phyloP scores from a whole-genome alignment of 2,797 vertebrate species.

The Parambassis ranga region DNA sequence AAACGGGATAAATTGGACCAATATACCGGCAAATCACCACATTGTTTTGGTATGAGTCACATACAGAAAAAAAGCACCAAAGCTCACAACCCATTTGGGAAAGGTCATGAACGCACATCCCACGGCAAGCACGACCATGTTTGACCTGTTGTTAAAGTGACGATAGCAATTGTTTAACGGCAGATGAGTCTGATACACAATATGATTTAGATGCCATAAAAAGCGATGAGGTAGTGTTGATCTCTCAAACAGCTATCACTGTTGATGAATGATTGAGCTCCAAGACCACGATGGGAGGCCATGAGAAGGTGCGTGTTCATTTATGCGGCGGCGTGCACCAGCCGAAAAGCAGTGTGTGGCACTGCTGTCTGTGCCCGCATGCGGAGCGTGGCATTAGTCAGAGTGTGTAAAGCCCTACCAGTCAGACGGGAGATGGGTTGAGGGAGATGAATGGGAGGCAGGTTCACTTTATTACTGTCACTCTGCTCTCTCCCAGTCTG shows the following conservation, averaged over 20 bases:
- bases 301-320: constrained; percentile 55
- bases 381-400: constrained; percentile 79
- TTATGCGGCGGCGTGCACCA: constrained; percentile 44
- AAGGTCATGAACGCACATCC: constrained; percentile 17
- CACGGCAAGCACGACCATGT: constrained; percentile 18
- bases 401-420: constrained; percentile 74
- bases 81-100: constrained; percentile 12
- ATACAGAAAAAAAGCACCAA: neutral
- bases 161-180: constrained; percentile 58
- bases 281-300: constrained; percentile 49
- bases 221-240: constrained; percentile 74
- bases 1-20: constrained; percentile 21
- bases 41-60: constrained; percentile 8
- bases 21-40: constrained; percentile 16
- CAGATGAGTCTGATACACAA: constrained; percentile 61
- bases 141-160: constrained; percentile 70
- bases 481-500: constrained; percentile 78
- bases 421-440: constrained; percentile 75
- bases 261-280: constrained; percentile 68
- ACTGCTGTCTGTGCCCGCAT: constrained; percentile 69
- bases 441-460: constrained; percentile 81
- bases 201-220: constrained; percentile 73
- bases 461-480: constrained; percentile 83
- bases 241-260: constrained; percentile 63
- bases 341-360: constrained; percentile 67